Evolutionary conservation across 1,140 invertebrate genomes (phyloP).

Genomic region (Maniola jurtina): DNA sequence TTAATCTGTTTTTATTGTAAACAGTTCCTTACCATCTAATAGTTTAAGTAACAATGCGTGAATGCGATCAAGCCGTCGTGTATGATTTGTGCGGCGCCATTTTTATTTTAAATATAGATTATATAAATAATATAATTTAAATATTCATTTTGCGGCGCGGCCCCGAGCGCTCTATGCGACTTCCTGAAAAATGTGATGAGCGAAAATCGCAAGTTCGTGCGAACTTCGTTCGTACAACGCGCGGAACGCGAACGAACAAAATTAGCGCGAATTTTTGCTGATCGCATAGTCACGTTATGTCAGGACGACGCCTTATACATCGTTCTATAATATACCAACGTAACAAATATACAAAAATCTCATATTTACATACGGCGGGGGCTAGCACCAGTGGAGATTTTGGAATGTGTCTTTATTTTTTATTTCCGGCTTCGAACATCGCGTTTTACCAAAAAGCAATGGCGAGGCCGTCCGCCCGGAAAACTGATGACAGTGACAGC

Average conservation of each 20-base stretch:
- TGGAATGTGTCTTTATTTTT: conserved; percentile 34
- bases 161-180: conserved; percentile 34
- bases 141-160: conserved; percentile 33
- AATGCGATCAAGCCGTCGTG: conserved; percentile 60
- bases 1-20: conserved; percentile 66
- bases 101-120: conserved; percentile 49
- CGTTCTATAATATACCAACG: conserved; percentile 29
- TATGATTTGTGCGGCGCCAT: conserved; percentile 55
- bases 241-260: too few relatives aligned
- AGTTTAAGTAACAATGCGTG: conserved; percentile 73
- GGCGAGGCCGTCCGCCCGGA: conserved; percentile 27
- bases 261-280: too few relatives aligned
- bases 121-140: conserved; percentile 58
- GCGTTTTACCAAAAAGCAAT: conserved; percentile 45
- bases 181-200: conserved; percentile 3
- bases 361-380: conserved; percentile 48
- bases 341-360: conserved; percentile 72
- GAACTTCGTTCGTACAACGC: too few relatives aligned
- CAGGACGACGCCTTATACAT: neutral
- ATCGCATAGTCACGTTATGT: too few relatives aligned
- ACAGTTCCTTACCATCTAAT: conserved; percentile 67
- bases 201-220: too few relatives aligned
- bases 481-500: conserved; percentile 14
- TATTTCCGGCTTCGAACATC: conserved; percentile 35
- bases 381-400: conserved; percentile 26